These are phyloP conservation scores for Chitala chitala DNA, from an alignment of 2,113 vertebrate genomes.

Conservation along the genomic window DNA sequence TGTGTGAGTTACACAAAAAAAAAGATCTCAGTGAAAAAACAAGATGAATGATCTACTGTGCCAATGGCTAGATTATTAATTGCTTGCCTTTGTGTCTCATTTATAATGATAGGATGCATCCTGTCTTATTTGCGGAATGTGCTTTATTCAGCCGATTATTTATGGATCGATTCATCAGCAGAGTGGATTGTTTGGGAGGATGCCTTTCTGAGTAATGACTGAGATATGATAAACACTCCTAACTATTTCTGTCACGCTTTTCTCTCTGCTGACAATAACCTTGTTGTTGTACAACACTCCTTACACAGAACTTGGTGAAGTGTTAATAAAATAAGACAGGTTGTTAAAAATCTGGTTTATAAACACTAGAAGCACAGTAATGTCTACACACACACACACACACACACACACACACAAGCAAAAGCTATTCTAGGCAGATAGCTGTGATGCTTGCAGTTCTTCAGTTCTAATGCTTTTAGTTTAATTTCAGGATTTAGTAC, in stretches of 20 bases:
- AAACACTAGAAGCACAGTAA: too few species aligned
- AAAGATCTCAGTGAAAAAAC: constrained; percentile 61
- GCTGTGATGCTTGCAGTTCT: too few species aligned
- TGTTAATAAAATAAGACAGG: too few species aligned
- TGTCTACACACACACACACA: too few species aligned
- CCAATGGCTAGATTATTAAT: constrained; percentile 73
- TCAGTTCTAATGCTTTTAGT: too few species aligned
- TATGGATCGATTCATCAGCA: constrained; percentile 75
- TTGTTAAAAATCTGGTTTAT: too few species aligned
- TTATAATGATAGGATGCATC: constrained; percentile 78
- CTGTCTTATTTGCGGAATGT: constrained; percentile 79
- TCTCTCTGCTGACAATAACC: neutral
- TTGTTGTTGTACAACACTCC: neutral
- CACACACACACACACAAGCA: too few species aligned
- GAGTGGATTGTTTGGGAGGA: constrained; percentile 71
- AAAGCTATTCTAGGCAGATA: too few species aligned
- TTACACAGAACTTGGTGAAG: too few species aligned
- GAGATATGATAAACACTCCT: constrained; percentile 73
- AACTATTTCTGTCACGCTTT: neutral
- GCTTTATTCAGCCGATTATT: constrained; percentile 82
- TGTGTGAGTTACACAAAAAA: constrained; percentile 39
- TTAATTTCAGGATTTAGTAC: too few species aligned
- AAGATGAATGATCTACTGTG: constrained; percentile 59
- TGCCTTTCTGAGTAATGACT: constrained; percentile 77
- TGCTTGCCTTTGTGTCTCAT: constrained; percentile 74